These are phyloP conservation scores for Gobius niger DNA, from an alignment of 2,113 vertebrate species.

Conservation along the genomic window DNA sequence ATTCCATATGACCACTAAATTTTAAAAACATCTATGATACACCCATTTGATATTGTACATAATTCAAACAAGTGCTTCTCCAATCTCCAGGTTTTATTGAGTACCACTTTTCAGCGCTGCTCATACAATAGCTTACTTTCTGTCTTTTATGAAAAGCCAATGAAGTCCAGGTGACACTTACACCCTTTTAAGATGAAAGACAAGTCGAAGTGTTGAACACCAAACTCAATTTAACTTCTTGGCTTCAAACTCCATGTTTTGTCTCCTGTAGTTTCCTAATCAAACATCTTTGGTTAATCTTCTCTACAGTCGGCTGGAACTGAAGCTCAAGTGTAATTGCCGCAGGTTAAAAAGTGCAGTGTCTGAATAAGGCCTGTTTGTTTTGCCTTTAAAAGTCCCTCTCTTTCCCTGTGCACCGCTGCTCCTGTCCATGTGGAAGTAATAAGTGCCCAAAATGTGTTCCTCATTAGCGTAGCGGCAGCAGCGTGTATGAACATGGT, in stretches of 20 bases:
- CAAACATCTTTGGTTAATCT: conserved; percentile 2
- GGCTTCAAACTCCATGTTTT: neutral
- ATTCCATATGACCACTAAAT: too few relatives aligned
- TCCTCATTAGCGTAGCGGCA: conserved; percentile 91
- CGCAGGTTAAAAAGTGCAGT: conserved; percentile 21
- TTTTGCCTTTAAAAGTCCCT: conserved; percentile 19
- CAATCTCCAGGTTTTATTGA: too few relatives aligned
- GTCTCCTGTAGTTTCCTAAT: neutral
- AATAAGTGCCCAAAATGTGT: conserved; percentile 89
- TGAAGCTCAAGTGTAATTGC: conserved; percentile 24
- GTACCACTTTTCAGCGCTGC: too few relatives aligned
- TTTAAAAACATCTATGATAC: too few relatives aligned
- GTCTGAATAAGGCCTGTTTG: conserved; percentile 38
- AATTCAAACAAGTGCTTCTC: too few relatives aligned
- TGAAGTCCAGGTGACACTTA: neutral
- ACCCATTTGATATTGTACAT: too few relatives aligned
- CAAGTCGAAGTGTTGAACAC: neutral
- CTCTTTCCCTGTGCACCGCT: neutral
- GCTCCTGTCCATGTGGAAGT: conserved; percentile 82
- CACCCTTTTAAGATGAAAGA: neutral
- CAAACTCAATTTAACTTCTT: neutral
- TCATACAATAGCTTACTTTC: too few relatives aligned
- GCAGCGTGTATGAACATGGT: conserved; percentile 90
- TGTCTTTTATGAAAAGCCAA: too few relatives aligned
- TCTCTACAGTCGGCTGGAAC: conserved; percentile 11